Conservation (phyloP, 2,113 vertebrate genomes). For the Sinocyclocheilus anshuiensis region DNA sequence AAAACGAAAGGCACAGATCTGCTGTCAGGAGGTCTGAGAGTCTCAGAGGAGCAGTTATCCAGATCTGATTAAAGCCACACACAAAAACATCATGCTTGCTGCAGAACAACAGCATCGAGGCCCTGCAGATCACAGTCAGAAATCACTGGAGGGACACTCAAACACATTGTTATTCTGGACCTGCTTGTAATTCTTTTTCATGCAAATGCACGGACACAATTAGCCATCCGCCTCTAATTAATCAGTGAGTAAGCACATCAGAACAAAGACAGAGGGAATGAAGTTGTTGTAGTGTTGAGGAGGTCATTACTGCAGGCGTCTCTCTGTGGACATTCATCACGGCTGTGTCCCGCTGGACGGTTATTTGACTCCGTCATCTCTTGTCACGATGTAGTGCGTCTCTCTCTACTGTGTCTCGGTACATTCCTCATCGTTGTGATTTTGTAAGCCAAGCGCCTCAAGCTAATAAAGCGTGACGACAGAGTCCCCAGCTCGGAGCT, state of each 20-base stretch:
- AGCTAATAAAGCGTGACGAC: neutral
- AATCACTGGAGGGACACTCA: neutral
- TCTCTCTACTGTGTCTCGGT: neutral
- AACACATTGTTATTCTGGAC: slow-evolving; percentile 11
- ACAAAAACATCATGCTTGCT: neutral
- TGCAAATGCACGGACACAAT: slow-evolving; percentile 43
- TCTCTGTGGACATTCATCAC: neutral
- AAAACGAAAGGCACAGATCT: slow-evolving; percentile 1
- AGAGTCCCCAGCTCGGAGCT: neutral
- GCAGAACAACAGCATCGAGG: neutral
- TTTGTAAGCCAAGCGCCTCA: neutral
- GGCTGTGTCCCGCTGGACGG: neutral
- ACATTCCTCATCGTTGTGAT: neutral
- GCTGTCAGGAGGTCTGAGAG: neutral
- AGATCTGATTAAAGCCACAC: slow-evolving; percentile 15
- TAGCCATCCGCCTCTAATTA: slow-evolving; percentile 44
- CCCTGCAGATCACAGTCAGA: neutral
- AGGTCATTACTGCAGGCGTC: neutral
- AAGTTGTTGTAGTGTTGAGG: neutral
- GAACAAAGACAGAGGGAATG: neutral
- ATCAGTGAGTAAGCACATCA: slow-evolving; percentile 33
- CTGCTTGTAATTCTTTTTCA: slow-evolving; percentile 22
- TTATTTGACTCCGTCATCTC: neutral
- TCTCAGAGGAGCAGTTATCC: slow-evolving; percentile 61
- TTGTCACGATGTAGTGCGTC: neutral